Base-by-base conservation (phyloP, 1,140 invertebrate genomes). In the Trichomalopsis sarcophagae region DNA sequence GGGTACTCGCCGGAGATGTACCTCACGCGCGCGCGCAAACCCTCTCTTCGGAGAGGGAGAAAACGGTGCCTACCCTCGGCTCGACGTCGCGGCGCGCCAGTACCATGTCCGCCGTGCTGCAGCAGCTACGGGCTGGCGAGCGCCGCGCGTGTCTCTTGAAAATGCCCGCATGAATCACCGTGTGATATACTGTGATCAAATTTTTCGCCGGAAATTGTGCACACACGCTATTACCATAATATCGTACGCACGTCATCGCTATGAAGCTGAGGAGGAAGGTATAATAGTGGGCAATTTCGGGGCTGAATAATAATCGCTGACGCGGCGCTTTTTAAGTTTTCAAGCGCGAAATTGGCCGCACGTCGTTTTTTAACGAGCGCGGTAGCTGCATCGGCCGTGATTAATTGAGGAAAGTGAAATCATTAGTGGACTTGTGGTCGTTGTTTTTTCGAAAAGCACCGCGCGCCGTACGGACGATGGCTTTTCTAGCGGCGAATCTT, bases 101-200 rank as follows among this genome's bases (percentile, higher is more conserved):
- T 85, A 66, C 62, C 74, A 44, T 77, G 44, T 76, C 40, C 78
- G 82, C 44, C 76, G 69, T 78, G 82, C 71, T 47, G 69, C 50
- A 50, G 50, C 69, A 17, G 82, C 27, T 9, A 74, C 44, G 33
- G 9, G 9, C 69, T 30, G 71, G 71, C 33, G 17, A 23, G 2
- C 30, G 17, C 44, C 3, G 50, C 47, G 47, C 44, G 23, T 2
- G 47, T 74, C 21, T 44, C 36, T 21, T 17, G 55, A 62, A 44
- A 44, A 62, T 21, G 55, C 55, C 55, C 5, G 55, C 14, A 21
- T 21, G 17, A 7, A 55, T 1, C 50, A 2, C 13, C 50, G 50
- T 55, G 50, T 55, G 13, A 14, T 55, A 14, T 55, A 55, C 50
- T 55, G 50, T 55, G 50, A 2, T 55, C 1, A 0, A 21, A 55